These are phyloP conservation scores for Melanotaenia trifasciata DNA, from an alignment of 2,797 vertebrate species.

Conservation along the genomic window DNA sequence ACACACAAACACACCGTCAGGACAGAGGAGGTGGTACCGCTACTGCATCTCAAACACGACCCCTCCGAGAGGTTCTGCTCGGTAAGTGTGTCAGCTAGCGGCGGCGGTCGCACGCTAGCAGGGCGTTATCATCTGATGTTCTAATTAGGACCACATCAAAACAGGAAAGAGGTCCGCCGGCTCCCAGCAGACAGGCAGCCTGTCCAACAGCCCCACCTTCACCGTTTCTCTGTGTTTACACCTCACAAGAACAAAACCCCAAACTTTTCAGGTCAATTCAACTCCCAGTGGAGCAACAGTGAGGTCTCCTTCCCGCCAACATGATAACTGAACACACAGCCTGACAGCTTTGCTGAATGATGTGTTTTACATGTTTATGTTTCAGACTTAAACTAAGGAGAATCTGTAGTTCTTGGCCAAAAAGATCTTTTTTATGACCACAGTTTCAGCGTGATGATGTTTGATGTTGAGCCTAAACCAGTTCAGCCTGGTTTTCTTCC, in stretches of 20 bases:
- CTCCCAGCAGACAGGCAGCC: constrained; percentile 56
- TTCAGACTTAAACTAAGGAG: too few relatives aligned
- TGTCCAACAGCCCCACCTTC: constrained; percentile 69
- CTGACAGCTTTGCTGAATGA: too few relatives aligned
- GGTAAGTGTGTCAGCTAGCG: constrained; percentile 67
- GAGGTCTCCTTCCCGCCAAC: background rate
- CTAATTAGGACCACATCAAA: constrained; percentile 76
- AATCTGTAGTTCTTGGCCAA: too few relatives aligned
- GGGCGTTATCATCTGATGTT: constrained; percentile 57
- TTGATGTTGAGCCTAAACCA: too few relatives aligned
- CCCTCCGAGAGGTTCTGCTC: constrained; percentile 49
- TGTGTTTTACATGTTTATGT: too few relatives aligned
- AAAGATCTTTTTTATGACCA: too few relatives aligned
- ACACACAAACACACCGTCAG: constrained; percentile 27
- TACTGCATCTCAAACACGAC: constrained; percentile 51
- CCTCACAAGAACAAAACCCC: constrained; percentile 15
- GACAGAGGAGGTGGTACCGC: constrained; percentile 48
- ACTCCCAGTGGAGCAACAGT: constrained; percentile 1
- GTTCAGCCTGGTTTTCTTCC: too few relatives aligned
- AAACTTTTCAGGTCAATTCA: constrained; percentile 53
- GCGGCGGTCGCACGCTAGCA: constrained; percentile 26
- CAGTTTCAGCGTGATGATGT: too few relatives aligned
- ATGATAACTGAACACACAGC: too few relatives aligned
- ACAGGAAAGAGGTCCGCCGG: constrained; percentile 63
- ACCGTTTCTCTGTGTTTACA: constrained; percentile 7